phyloP scores from a whole-genome alignment of 2,113 vertebrate genomes.

The Atlantisia rogersi region DNA sequence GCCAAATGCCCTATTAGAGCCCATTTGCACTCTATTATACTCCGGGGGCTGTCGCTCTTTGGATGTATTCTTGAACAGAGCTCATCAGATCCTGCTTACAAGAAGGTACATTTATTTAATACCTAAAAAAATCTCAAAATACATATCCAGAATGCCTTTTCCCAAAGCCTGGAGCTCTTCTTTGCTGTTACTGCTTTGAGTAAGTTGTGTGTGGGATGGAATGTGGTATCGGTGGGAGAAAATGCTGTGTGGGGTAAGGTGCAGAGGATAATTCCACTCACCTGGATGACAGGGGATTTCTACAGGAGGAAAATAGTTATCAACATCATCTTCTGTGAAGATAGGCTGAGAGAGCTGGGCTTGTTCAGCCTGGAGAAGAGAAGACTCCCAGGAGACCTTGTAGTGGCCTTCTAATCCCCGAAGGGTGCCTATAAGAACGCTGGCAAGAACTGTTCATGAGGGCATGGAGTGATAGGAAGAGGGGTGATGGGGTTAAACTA shows the following conservation, averaged over 20 bases:
- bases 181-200: background rate
- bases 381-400: too few species aligned
- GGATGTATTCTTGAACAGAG: background rate
- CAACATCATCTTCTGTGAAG: too few species aligned
- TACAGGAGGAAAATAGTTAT: background rate
- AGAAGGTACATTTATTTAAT: background rate
- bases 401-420: too few species aligned
- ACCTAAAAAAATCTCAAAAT: background rate
- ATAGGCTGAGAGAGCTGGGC: too few species aligned
- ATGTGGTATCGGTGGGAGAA: background rate
- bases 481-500: too few species aligned
- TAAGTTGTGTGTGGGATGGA: rapidly evolving
- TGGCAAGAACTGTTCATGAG: too few species aligned
- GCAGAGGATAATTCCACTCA: background rate
- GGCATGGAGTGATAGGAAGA: too few species aligned
- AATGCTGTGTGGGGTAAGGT: rapidly evolving
- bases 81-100: background rate
- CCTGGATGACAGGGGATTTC: background rate
- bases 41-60: background rate
- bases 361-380: too few species aligned
- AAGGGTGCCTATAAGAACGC: too few species aligned
- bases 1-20: conserved; percentile 27
- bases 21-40: background rate
- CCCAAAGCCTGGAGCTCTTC: background rate
- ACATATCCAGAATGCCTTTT: background rate